Conservation (phyloP, 1,140 invertebrate genomes). For the Chrysopa pallens region DNA sequence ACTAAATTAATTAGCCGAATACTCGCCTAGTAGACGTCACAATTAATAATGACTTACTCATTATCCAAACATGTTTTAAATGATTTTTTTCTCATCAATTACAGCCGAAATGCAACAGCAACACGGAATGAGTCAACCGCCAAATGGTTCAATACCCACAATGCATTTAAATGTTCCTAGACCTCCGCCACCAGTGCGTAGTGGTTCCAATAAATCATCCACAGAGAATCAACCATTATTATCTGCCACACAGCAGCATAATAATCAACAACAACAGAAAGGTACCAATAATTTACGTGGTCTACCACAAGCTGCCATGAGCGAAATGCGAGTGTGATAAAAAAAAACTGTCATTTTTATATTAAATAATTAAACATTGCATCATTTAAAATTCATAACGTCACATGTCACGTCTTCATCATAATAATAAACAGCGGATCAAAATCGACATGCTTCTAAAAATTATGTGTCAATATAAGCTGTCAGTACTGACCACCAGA, state of each 20-base stretch:
- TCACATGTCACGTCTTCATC: too few relatives aligned
- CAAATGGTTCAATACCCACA: constrained; percentile 29
- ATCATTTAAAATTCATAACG: too few relatives aligned
- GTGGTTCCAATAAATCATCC: constrained; percentile 24
- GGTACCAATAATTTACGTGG: constrained; percentile 20
- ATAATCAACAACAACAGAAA: constrained; percentile 9
- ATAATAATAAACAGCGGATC: too few relatives aligned
- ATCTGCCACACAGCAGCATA: constrained; percentile 20
- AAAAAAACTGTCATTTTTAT: constrained; percentile 19
- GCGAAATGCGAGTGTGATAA: constrained; percentile 73
- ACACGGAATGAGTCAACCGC: constrained; percentile 30
- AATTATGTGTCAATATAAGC: too few relatives aligned
- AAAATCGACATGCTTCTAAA: too few relatives aligned
- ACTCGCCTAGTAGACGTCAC: too few relatives aligned
- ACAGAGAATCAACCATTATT: constrained; percentile 35
- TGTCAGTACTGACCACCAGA: too few relatives aligned
- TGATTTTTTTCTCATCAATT: constrained; percentile 6
- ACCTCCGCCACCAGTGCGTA: constrained; percentile 33
- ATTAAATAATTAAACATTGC: too few relatives aligned
- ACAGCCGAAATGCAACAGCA: constrained; percentile 14
- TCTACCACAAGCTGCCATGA: constrained; percentile 55
- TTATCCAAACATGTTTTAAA: constrained; percentile 15
- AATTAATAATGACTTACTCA: constrained; percentile 20
- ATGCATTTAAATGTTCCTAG: constrained; percentile 33
- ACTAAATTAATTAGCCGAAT: too few relatives aligned